Evolutionary conservation across 2,888 invertebrate genomes (phyloP), one percentile per base, ranked within the genome.

Genomic region (Chymomyza fuscimana): DNA sequence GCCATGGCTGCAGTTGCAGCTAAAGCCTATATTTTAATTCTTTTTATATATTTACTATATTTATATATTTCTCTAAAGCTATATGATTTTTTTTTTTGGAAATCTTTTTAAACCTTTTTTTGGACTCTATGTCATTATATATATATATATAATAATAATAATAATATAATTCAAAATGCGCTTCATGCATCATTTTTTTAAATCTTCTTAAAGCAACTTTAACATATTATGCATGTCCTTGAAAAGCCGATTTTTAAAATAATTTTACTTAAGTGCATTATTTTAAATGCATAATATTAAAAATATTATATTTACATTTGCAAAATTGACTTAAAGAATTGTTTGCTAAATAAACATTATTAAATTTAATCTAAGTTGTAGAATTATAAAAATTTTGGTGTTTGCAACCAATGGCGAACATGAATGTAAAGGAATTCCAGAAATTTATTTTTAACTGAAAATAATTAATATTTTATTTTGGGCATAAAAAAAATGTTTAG

Each of bases 21-120:
- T 32, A 32, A 32, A 32, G 32, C 32, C 65, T 74, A 76, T 65
- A 65, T 73, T 59, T 56, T 68, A 73, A 54, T 6, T 61, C 62
- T 50, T 29, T 62, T 19, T 54, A 64, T 64, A 65, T 64, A 16
- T n/a, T 64, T 36, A n/a, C 32, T 32, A 32, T 32, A 32, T 7
- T 1, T 5, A 32, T 46, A 65, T 58, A 40, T 65, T 76, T 67
- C 63, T 7, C 9, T 32, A 25, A 4, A 25, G 25, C 25, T 25
- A 7, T 32, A 32, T 32, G 7, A 4, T 32, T 32, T 32, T 32
- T 32, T 32, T 32, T 32, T 32, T 32, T 9, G 6, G 6, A 50
- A 40, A 65, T 58, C 16, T 63, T 52, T 63, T 32, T 32, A 32
- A 4, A 32, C 6, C 4, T 32, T 5, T 32, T 0, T 32, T 25